phyloP scores from a whole-genome alignment of 2,888 invertebrate species.

The Tiliacea citrago region DNA sequence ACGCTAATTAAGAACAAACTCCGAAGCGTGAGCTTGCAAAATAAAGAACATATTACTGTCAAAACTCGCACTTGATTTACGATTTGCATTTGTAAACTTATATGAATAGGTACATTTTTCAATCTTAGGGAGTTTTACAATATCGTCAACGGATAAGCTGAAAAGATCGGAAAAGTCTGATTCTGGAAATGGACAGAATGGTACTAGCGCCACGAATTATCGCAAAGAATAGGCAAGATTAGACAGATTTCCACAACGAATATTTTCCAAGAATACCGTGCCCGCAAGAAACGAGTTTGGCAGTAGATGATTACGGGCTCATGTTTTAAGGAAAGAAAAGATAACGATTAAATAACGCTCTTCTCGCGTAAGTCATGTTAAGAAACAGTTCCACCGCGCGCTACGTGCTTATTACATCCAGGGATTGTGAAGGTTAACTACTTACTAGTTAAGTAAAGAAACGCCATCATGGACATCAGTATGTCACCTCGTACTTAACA shows the following conservation, averaged over 20 bases:
- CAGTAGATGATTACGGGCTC: no score
- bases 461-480: constrained; percentile 7
- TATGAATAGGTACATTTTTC: neutral
- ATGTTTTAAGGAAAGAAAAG: neutral
- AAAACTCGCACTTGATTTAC: constrained; percentile 56
- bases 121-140: neutral
- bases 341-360: neutral
- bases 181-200: neutral
- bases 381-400: constrained; percentile 1
- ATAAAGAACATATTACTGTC: constrained; percentile 46
- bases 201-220: neutral
- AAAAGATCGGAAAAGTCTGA: neutral
- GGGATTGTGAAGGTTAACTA: constrained; percentile 20
- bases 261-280: neutral
- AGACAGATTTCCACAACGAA: neutral
- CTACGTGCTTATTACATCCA: constrained; percentile 1
- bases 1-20: constrained; percentile 60
- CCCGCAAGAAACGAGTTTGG: neutral
- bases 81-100: constrained; percentile 39
- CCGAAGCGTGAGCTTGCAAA: constrained; percentile 39
- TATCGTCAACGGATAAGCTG: neutral
- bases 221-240: neutral
- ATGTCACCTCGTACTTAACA: constrained; percentile 16
- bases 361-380: neutral
- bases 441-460: neutral